phyloP scores from a whole-genome alignment of 2,888 invertebrate species.

The Cybosia mesomella region DNA sequence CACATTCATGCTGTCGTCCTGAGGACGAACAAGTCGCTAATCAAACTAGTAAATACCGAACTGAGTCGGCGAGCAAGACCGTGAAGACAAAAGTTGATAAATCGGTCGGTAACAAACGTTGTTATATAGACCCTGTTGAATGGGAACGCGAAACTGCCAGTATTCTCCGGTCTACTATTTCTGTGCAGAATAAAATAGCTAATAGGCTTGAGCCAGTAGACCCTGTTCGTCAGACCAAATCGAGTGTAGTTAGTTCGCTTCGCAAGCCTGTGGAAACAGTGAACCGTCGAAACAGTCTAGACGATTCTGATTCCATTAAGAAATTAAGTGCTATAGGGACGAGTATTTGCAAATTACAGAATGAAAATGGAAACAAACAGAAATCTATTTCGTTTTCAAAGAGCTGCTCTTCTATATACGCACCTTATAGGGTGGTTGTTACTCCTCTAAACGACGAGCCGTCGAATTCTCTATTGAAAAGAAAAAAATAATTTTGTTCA shows the following conservation, averaged over 20 bases:
- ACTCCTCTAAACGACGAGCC: slow-evolving; percentile 73
- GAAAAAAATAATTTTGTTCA: slow-evolving; percentile 54
- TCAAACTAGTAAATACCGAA: slow-evolving; percentile 73
- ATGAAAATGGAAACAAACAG: slow-evolving; percentile 70
- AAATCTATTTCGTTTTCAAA: slow-evolving; percentile 77
- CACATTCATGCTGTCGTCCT: slow-evolving; percentile 79
- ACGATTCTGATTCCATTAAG: slow-evolving; percentile 73
- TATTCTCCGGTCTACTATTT: slow-evolving; percentile 81
- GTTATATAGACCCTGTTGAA: slow-evolving; percentile 82
- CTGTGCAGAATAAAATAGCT: slow-evolving; percentile 77
- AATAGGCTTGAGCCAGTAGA: slow-evolving; percentile 63
- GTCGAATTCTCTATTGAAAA: slow-evolving; percentile 53
- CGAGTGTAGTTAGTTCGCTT: slow-evolving; percentile 62
- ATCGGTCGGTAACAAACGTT: slow-evolving; percentile 85
- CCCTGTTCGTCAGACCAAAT: slow-evolving; percentile 72
- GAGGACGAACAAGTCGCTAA: slow-evolving; percentile 64
- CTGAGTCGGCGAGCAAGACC: slow-evolving; percentile 78
- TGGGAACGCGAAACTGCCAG: slow-evolving; percentile 88
- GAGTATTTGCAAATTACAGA: slow-evolving; percentile 77
- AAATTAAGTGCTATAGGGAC: slow-evolving; percentile 80
- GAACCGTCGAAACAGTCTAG: slow-evolving; percentile 63
- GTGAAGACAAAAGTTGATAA: slow-evolving; percentile 76
- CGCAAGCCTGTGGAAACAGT: slow-evolving; percentile 63
- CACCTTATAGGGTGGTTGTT: slow-evolving; percentile 74
- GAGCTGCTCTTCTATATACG: slow-evolving; percentile 77